phyloP scores from a whole-genome alignment of 2,888 invertebrate species.

The Stictocephala bisonia region DNA sequence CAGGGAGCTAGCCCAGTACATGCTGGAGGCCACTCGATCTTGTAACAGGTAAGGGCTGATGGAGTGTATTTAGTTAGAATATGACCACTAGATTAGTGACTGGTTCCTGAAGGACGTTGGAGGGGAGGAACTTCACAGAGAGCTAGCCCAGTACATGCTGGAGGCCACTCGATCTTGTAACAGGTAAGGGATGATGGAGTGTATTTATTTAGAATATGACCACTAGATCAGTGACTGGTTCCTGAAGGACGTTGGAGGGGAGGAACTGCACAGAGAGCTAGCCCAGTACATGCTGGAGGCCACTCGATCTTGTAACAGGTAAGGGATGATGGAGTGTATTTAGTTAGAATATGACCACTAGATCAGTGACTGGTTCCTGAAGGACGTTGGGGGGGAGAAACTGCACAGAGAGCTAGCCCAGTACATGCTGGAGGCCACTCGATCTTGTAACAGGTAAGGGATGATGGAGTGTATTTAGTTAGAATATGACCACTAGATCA shows the following conservation, averaged over 20 bases:
- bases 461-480: too few relatives aligned
- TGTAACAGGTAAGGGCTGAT: too few relatives aligned
- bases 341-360: too few relatives aligned
- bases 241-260: slow-evolving; percentile 64
- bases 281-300: slow-evolving; percentile 64
- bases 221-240: slow-evolving; percentile 65
- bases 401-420: slow-evolving; percentile 66
- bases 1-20: slow-evolving; percentile 66
- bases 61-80: too few relatives aligned
- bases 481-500: slow-evolving; percentile 63
- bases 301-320: too few relatives aligned
- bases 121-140: slow-evolving; percentile 65
- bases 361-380: slow-evolving; percentile 65
- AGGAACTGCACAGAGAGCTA: slow-evolving; percentile 66
- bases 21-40: slow-evolving; percentile 63
- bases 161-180: too few relatives aligned
- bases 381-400: slow-evolving; percentile 64
- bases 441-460: too few relatives aligned
- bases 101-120: slow-evolving; percentile 65
- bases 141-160: slow-evolving; percentile 65
- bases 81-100: slow-evolving; percentile 64
- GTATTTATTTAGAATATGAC: too few relatives aligned
- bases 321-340: too few relatives aligned
- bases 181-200: too few relatives aligned
- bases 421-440: slow-evolving; percentile 64